Evolutionary conservation across 2,797 vertebrate genomes (phyloP).

Genomic region (Vipera ursinii): DNA sequence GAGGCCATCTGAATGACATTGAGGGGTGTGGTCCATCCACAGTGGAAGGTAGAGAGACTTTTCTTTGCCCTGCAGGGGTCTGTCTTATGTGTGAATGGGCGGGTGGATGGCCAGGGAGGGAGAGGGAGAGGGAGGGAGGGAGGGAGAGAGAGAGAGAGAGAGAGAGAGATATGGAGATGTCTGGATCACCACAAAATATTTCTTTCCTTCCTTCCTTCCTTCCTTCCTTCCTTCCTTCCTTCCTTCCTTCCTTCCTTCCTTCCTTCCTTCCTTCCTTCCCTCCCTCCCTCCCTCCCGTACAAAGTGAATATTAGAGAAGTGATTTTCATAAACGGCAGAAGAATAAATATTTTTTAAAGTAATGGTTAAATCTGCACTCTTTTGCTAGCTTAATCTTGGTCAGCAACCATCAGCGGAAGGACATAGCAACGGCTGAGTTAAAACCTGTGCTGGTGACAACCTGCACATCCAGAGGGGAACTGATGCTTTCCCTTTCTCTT

Average conservation of each 20-base stretch:
- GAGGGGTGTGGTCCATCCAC: neutral
- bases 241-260: too few species aligned
- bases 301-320: neutral
- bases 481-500: too few species aligned
- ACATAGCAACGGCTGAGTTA: neutral
- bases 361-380: neutral
- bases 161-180: too few species aligned
- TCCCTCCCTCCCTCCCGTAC: neutral
- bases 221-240: too few species aligned
- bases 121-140: neutral
- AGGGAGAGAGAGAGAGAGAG: too few species aligned
- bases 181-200: neutral
- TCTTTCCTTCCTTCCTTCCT: neutral
- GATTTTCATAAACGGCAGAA: neutral
- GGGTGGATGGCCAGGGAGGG: neutral
- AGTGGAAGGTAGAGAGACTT: neutral
- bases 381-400: neutral
- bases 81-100: neutral
- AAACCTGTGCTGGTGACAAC: neutral
- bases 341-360: neutral
- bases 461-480: neutral
- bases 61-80: neutral
- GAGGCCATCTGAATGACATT: neutral
- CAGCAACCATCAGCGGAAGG: neutral
- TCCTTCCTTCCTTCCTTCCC: too few species aligned